Base-by-base conservation (phyloP, 2,888 invertebrate species). In the Troides helena region DNA sequence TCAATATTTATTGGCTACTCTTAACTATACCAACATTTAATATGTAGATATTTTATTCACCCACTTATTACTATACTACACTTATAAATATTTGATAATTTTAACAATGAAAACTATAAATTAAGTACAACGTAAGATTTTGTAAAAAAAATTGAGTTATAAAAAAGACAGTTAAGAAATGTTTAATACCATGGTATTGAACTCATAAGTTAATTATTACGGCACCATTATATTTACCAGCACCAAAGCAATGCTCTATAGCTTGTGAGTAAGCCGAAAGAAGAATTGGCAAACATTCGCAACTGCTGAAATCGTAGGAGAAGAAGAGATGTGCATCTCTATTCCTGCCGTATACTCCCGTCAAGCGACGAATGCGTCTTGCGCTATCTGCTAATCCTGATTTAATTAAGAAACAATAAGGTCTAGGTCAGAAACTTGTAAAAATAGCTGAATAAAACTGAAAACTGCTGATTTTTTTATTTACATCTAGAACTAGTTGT, bases 181-280 rank as follows among this genome's bases (percentile, higher is more conserved):
- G 30, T 4, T 30, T 30, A 30, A 30, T 30, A 30, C 30, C 5
- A 30, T 30, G 30, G 30, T 3, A 30, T 30, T 3, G 3, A 30
- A 30, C 30, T 30, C 3, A 30, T 30, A 30, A 30, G 30, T 30
- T 30, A 30, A 30, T 30, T 4, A 30, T 30, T 30, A 30, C 30
- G 30, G 30, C 12, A 46, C 1, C 12, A 46, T 58, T 17, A 64
- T 59, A 53, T n/a, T 84, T 82, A 94, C 94, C 94, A 69, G 94
- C 94, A 62, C 94, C 94, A 62, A 88, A 90, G 77, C 94, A 95
- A 78, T 95, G 95, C 0, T 93, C 92, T 53, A 95, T 85, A 62
- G 94, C 85, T 78, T 95, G 94, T 1, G 90, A 88, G 76, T 95
- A 95, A 60, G 94, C 93, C 0, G 93, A 90, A 43, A 86, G 85